Evolutionary conservation across 2,113 vertebrate genomes (phyloP).

Genomic region (Spea bombifrons): DNA sequence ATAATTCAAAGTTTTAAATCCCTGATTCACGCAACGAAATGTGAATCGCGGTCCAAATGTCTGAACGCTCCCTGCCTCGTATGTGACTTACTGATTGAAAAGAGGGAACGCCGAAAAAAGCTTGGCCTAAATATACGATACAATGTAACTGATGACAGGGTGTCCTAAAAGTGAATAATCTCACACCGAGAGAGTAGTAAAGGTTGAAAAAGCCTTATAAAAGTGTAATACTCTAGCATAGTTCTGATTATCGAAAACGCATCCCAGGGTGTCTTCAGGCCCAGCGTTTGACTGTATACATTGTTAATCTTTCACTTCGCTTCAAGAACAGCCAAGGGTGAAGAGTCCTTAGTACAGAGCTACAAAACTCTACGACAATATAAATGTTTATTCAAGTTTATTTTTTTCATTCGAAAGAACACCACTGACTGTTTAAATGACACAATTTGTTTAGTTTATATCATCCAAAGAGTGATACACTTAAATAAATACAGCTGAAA

Average conservation of each 20-base stretch:
- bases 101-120: slow-evolving; percentile 5
- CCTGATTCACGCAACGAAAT: no score
- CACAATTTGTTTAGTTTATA: no score
- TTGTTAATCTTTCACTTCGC: slow-evolving; percentile 19
- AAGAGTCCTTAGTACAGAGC: no score
- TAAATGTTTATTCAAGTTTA: no score
- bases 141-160: slow-evolving; percentile 1
- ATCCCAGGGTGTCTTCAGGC: not conserved
- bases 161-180: slow-evolving; percentile 27
- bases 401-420: no score
- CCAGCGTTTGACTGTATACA: slow-evolving; percentile 8
- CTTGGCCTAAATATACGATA: slow-evolving; percentile 24
- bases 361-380: no score
- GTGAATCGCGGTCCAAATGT: no score
- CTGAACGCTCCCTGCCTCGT: no score
- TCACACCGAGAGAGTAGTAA: slow-evolving; percentile 26
- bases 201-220: slow-evolving; percentile 29
- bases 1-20: no score
- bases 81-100: not conserved
- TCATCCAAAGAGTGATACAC: no score
- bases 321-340: not conserved
- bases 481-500: no score
- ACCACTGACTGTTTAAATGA: no score
- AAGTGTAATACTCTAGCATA: slow-evolving; percentile 18
- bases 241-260: slow-evolving; percentile 13